Evolutionary conservation across 2,113 vertebrate genomes (phyloP).

Genomic region (Pachypanchax playfairii): DNA sequence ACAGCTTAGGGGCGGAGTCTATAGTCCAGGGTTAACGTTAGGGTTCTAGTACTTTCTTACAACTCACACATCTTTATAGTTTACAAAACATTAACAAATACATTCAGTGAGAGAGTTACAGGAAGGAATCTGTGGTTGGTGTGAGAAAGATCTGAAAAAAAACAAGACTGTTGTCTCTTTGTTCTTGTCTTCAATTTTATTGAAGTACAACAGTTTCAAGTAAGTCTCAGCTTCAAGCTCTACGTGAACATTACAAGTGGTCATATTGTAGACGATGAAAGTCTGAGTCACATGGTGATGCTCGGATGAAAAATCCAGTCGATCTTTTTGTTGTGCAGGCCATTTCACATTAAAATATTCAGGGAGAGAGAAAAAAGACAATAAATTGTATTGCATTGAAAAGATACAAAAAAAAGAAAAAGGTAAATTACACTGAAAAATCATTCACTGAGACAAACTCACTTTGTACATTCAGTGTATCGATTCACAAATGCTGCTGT

Average conservation of each 20-base stretch:
- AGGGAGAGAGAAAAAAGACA: slow-evolving; percentile 35
- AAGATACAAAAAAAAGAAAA: slow-evolving; percentile 49
- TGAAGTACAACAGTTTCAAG: slow-evolving; percentile 79
- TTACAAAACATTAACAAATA: too few species aligned
- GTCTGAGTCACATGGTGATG: slow-evolving; percentile 45
- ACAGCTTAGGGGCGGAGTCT: too few species aligned
- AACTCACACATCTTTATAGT: too few species aligned
- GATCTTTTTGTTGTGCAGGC: slow-evolving; percentile 43
- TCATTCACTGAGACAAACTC: slow-evolving; percentile 32
- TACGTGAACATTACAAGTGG: slow-evolving; percentile 75
- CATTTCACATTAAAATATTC: slow-evolving; percentile 75
- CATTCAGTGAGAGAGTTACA: too few species aligned
- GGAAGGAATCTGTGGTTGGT: not conserved
- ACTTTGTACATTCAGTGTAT: slow-evolving; percentile 36
- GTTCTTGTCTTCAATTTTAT: slow-evolving; percentile 77
- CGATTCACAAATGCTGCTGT: slow-evolving; percentile 3
- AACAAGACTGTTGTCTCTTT: not conserved
- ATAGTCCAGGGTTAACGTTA: too few species aligned
- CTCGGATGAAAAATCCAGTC: slow-evolving; percentile 37
- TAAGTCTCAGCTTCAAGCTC: slow-evolving; percentile 73
- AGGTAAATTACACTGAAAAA: slow-evolving; percentile 35
- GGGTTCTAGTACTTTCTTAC: too few species aligned
- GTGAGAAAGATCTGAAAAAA: not conserved
- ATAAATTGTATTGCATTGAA: slow-evolving; percentile 66
- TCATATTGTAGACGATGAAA: slow-evolving; percentile 61